Evolutionary conservation across 2,797 vertebrate species (phyloP).

Genomic region (Pogonophryne albipinna): DNA sequence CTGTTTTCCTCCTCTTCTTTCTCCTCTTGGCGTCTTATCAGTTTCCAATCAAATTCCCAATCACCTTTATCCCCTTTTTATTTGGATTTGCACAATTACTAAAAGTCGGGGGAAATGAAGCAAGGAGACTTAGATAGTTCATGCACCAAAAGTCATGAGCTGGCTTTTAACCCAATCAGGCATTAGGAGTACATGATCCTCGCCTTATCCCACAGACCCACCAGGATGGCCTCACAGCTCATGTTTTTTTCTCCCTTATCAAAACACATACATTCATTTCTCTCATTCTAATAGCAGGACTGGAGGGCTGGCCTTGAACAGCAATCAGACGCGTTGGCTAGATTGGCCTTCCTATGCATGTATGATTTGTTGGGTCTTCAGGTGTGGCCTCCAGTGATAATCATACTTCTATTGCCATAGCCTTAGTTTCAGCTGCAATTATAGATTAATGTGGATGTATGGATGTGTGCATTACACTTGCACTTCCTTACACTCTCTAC

Average conservation of each 20-base stretch:
- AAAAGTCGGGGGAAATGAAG: conserved; percentile 10
- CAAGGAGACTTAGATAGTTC: conserved; percentile 15
- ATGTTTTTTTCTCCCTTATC: conserved; percentile 64
- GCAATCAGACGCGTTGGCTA: conserved; percentile 56
- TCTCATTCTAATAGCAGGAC: conserved; percentile 61
- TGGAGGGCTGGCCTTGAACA: conserved; percentile 74
- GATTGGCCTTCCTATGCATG: conserved; percentile 68
- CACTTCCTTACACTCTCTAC: conserved; percentile 25
- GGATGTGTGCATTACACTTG: conserved; percentile 59
- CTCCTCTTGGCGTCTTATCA: conserved; percentile 8
- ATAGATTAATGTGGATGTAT: conserved; percentile 75
- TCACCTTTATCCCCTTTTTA: conserved; percentile 34
- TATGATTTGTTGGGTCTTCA: conserved; percentile 76
- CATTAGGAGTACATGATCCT: conserved; percentile 50
- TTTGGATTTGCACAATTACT: conserved; percentile 47
- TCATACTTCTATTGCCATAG: conserved; percentile 64
- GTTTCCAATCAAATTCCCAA: conserved; percentile 31
- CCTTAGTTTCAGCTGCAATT: conserved; percentile 71
- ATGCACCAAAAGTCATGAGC: conserved; percentile 59
- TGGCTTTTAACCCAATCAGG: conserved; percentile 63
- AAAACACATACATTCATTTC: conserved; percentile 69
- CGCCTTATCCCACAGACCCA: conserved; percentile 60
- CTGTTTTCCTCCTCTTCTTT: not conserved
- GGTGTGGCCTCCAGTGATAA: conserved; percentile 77
- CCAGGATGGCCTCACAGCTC: conserved; percentile 62